These are phyloP conservation scores for Natator depressus DNA, from an alignment of 2,113 vertebrate species.

Conservation along the genomic window DNA sequence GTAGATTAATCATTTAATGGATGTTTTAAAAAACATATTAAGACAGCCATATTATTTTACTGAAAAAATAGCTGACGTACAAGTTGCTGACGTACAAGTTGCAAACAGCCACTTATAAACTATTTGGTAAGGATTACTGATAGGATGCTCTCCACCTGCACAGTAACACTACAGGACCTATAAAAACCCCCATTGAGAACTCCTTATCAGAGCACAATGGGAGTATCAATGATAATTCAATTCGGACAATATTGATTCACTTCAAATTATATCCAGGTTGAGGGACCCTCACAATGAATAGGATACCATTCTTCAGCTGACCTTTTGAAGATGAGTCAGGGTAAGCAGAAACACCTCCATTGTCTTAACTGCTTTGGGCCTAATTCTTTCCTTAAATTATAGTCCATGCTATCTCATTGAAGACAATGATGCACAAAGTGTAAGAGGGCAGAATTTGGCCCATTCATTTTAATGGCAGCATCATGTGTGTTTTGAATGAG, in stretches of 20 bases:
- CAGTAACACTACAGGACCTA: background rate
- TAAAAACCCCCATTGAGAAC: background rate
- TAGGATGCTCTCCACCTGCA: background rate
- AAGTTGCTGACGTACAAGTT: background rate
- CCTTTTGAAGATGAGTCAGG: background rate
- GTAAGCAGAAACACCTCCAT: background rate
- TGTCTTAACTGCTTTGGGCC: background rate
- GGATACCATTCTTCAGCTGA: background rate
- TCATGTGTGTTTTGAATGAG: accelerated
- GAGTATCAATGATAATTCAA: background rate
- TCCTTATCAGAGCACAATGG: background rate
- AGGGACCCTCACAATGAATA: background rate
- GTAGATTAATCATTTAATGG: background rate
- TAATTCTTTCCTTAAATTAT: background rate
- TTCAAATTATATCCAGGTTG: background rate
- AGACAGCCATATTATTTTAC: background rate
- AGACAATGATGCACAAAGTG: background rate
- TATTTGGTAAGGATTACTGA: background rate
- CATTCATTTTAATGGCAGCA: accelerated
- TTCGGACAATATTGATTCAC: background rate
- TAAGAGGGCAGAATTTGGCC: background rate
- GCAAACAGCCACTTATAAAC: background rate
- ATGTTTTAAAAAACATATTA: background rate
- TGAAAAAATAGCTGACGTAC: background rate
- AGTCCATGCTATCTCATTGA: background rate